Percentiles rank a stretch among this genome's conserved stretches.
Evolutionary conservation across 2,113 vertebrate genomes (phyloP).

Genomic region (Periophthalmodon schlosseri): DNA sequence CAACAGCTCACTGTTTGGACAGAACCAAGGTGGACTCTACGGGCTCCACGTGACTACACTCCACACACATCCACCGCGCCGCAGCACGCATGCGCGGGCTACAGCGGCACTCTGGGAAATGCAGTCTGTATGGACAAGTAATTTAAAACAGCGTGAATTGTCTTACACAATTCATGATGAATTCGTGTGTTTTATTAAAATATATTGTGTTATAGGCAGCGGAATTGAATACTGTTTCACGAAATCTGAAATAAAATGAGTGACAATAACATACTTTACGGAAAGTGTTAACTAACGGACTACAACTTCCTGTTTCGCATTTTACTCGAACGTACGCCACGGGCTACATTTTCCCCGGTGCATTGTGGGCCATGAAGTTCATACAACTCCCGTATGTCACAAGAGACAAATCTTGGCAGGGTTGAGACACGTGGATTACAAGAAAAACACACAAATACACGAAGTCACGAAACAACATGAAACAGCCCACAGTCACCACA

Average conservation of each 20-base stretch:
- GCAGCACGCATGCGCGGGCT: slow-evolving; percentile 30
- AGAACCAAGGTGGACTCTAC: slow-evolving; percentile 54
- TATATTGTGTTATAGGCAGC: too few species aligned
- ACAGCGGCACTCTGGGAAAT: slow-evolving; percentile 35
- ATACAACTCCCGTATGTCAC: slow-evolving; percentile 32
- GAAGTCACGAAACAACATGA: not conserved
- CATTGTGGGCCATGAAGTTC: slow-evolving; percentile 57
- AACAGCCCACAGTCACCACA: not conserved
- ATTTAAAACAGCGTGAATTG: not conserved
- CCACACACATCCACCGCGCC: slow-evolving; percentile 49
- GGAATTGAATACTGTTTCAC: not conserved
- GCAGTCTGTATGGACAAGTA: slow-evolving; percentile 13
- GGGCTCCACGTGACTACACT: slow-evolving; percentile 77
- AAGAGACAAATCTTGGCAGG: slow-evolving; percentile 26
- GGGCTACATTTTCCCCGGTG: not conserved
- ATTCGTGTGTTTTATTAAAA: not conserved
- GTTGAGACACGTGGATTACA: slow-evolving; percentile 67
- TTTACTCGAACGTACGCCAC: not conserved
- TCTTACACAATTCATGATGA: fast-evolving
- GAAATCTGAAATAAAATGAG: not conserved
- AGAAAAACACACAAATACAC: slow-evolving; percentile 6
- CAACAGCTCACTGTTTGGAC: slow-evolving; percentile 64
- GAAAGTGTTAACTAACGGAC: slow-evolving; percentile 8
- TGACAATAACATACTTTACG: too few species aligned
- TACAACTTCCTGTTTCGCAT: slow-evolving; percentile 54